Base-by-base conservation (phyloP, 2,888 invertebrate genomes). In the Eurytoma adleriae region DNA sequence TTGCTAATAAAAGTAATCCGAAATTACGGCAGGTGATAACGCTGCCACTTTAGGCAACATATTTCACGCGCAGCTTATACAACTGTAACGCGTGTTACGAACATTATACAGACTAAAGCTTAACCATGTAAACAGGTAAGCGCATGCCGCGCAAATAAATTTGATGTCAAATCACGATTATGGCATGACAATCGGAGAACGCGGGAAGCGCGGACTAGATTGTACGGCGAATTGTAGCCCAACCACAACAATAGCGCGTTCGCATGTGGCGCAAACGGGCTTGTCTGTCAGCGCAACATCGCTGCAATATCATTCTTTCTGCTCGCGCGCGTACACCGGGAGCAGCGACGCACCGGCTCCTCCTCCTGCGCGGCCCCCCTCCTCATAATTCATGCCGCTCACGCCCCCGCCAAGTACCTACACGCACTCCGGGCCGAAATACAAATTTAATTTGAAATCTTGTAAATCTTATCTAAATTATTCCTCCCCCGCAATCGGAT, bases 91-190 rank as follows among this genome's bases (percentile, higher is more conserved):
- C 40, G 7, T 59, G 14, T 24, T 24, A 40, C 12, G n/a, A 40
- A 40, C n/a, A 13, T 24, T 68, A 24, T 24, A 16, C 20, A 56
- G 13, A 13, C 56, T 61, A 78, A 59, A 69, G 27, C 73, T 78
- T 40, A 64, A 56, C 57, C 20, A n/a, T 13, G 30, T 57, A 59
- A 48, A 69, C 16, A 67, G n/a, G 24, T 56, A 48, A 54, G 48
- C 52, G 67, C 18, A 27, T 16, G 57, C 69, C 54, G 75, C 54
- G 61, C 69, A 76, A 80, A 80, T 76, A 80, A 80, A 80, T 80
- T 80, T 52, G 52, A 80, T 71, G 76, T 80, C 71, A 71, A 80
- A 76, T 80, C 71, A 62, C 27, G 62, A 71, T 80, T 71, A 66
- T 72, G 59, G 24, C n/a, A 27, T 16, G 70, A 72, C 71, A 76